Evolutionary conservation across 2,113 vertebrate genomes (phyloP).

Genomic region (Tupaia chinensis): DNA sequence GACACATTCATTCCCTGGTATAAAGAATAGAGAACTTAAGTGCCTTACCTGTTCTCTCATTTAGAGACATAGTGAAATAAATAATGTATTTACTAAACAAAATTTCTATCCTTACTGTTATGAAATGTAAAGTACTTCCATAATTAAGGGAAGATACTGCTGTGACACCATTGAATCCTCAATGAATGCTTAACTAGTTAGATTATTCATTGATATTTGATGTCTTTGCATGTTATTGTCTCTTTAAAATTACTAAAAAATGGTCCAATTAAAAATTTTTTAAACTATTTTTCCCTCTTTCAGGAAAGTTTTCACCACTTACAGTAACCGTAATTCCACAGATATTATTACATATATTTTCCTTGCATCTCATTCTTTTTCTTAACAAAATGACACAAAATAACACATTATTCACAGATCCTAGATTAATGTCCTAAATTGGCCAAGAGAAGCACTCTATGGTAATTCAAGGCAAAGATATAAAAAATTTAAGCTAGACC

Average conservation of each 20-base stretch:
- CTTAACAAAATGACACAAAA: background rate
- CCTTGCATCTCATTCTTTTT: background rate
- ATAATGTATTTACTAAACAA: background rate
- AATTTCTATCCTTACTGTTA: background rate
- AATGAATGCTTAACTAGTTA: slow-evolving; percentile 42
- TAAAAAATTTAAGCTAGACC: slow-evolving; percentile 1
- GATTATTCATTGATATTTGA: slow-evolving; percentile 60
- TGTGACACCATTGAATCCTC: slow-evolving; percentile 52
- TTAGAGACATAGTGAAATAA: background rate
- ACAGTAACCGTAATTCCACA: background rate
- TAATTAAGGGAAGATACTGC: slow-evolving; percentile 23
- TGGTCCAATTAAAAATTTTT: background rate
- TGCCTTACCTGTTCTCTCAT: background rate
- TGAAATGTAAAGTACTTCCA: slow-evolving; percentile 45
- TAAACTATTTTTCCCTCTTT: slow-evolving; percentile 47
- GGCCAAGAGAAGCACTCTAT: background rate
- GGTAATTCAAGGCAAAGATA: background rate
- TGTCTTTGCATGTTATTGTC: slow-evolving; percentile 46
- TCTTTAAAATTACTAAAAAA: slow-evolving; percentile 66
- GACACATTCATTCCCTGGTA: background rate
- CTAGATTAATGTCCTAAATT: slow-evolving; percentile 8
- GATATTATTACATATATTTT: background rate
- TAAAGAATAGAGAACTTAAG: slow-evolving; percentile 4
- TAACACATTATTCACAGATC: background rate
- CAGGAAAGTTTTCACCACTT: background rate